Evolutionary conservation across 2,113 vertebrate genomes (phyloP), one percentile per base, ranked within the genome.

Genomic region (Burhinus bistriatus): DNA sequence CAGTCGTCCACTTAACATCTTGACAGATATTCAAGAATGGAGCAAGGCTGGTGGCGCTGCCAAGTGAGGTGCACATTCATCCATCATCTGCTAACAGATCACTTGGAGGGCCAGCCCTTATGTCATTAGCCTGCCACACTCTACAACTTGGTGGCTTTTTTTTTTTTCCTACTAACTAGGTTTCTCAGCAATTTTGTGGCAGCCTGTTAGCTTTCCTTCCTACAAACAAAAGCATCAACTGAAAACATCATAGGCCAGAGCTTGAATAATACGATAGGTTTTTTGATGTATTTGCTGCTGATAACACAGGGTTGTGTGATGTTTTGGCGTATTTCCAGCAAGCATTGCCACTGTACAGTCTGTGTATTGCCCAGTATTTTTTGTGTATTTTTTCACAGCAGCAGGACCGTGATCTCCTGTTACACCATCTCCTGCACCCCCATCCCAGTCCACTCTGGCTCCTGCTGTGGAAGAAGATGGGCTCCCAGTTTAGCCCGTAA

Each of bases 51-150:
- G 76, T 98, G 97, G 97, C 97, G 22, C 93, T 97, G 97, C 95
- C 83, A 89, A 97, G 92, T 90, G 98, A 98, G 96, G 95, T 86
- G 88, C 69, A 93, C 97, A 92, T 98, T 98, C 99, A 99, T 99
- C 99, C 97, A 99, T 99, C 99, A 99, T 98, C 97, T 96, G 96
- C 98, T 98, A 98, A 99, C 98, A 98, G 98, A 98, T 98, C 98
- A 97, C 98, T 94, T 90, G 93, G 79, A 92, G 97, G 88, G 93
- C 92, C 89, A 68, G 90, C 69, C 75, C 89, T 93, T 57, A 55
- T 92, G 88, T 95, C 95, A 75, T 96, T 96, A 96, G 75, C 87
- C 91, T 75, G 70, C 91, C 52, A 62, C 90, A 58, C 83, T 81
- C 85, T 87, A 87, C 90, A 92, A 89, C 86, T 95, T 88, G 36